Evolutionary conservation across 1,140 invertebrate genomes (phyloP), one percentile per base, ranked within the genome.

Genomic region (Mya arenaria): DNA sequence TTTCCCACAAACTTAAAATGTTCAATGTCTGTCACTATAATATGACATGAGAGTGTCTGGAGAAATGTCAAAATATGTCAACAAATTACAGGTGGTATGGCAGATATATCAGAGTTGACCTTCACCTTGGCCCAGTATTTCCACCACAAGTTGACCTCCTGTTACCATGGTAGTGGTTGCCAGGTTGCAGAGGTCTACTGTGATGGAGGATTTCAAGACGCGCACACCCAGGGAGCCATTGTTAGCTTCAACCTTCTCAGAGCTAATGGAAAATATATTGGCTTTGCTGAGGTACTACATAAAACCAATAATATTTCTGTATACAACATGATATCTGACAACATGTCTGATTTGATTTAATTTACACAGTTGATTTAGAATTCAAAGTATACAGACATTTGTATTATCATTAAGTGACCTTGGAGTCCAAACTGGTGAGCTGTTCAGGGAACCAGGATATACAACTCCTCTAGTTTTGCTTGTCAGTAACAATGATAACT

Each of bases 201-300:
- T 66, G 95, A 96, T 86, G 95, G 94, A 1, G 93, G 95, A 74
- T 97, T 96, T 92, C 93, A 94, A 78, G 91, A 96, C 87, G 88
- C 62, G 86, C 23, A 82, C 17, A 93, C 89, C 19, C 98, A 99
- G 94, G 98, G 98, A 37, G 95, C 95, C 52, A 96, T 97, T 81
- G 95, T 99, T 1, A 96, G 96, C 84, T 99, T 99, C 90, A 99
- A 98, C 94, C 89, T 99, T 32, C 88, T 96, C 1, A 94, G 97
- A 86, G 93, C 95, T 5, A 95, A 96, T 93, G 96, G 97, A 10
- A 94, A 95, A 58, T 97, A 95, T 91, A 94, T 99, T 85, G 98
- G 98, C 68, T 99, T 96, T 93, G 94, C 96, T 74, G 97, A 98
- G 94, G 96, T 97, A 92, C 91, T 62, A 65, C n/a, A n/a, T n/a